These are phyloP conservation scores for Resseliella maxima DNA, from an alignment of 2,888 invertebrate genomes.

Conservation along the genomic window DNA sequence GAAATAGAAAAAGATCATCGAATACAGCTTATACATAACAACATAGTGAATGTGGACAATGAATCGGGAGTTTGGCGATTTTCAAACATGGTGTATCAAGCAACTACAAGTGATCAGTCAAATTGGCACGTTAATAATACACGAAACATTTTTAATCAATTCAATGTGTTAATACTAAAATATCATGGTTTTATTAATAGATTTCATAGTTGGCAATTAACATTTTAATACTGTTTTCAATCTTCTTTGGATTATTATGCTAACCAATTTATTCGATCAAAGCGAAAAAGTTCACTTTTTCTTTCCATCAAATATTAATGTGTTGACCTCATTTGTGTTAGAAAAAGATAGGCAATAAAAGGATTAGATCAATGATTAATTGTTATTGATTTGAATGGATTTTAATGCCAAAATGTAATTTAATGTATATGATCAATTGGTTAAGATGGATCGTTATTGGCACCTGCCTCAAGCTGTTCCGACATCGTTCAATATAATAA, in stretches of 20 bases:
- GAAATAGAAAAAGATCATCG: no score
- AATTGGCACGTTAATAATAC: not conserved
- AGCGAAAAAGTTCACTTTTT: not conserved
- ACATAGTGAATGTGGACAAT: slow-evolving; percentile 23
- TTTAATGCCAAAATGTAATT: slow-evolving; percentile 51
- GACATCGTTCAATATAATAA: not conserved
- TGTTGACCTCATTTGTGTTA: slow-evolving; percentile 30
- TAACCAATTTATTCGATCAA: not conserved
- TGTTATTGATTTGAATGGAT: not conserved
- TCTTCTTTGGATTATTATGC: not conserved
- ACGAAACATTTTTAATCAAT: not conserved
- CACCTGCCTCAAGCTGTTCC: slow-evolving; percentile 4
- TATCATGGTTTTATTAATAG: slow-evolving; percentile 29
- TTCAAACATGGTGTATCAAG: not conserved
- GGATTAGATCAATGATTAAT: slow-evolving; percentile 38
- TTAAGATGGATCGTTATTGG: slow-evolving; percentile 27
- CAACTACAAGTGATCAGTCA: slow-evolving; percentile 16
- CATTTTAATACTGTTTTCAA: not conserved
- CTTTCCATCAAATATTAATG: not conserved
- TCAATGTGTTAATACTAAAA: not conserved
- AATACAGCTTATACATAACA: no score
- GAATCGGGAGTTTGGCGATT: not conserved
- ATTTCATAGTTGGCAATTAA: slow-evolving; percentile 41
- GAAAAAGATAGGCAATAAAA: slow-evolving; percentile 13
- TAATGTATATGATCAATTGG: not conserved